Conservation (phyloP, 2,888 invertebrate species). For the Calliopum simillimum region DNA sequence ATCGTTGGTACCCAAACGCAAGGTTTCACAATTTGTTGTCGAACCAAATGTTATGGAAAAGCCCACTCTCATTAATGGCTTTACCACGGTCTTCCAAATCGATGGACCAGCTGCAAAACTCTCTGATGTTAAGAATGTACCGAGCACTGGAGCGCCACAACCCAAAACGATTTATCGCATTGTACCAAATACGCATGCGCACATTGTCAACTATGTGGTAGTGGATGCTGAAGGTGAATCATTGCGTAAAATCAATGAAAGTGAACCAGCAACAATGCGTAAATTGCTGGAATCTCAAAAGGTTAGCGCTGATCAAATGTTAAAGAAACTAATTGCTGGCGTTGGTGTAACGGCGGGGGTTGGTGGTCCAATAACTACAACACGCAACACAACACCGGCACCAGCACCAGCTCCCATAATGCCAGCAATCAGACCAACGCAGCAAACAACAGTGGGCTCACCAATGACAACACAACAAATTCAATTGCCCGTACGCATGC, state of each 20-base stretch:
- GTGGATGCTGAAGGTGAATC: constrained; percentile 61
- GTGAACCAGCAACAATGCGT: constrained; percentile 60
- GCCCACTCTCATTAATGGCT: constrained; percentile 62
- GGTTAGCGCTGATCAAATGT: constrained; percentile 60
- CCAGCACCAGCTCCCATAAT: constrained; percentile 8
- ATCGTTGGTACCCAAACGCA: constrained; percentile 58
- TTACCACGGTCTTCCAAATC: constrained; percentile 63
- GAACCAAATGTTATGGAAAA: constrained; percentile 57
- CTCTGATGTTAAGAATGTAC: constrained; percentile 53
- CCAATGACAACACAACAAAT: constrained; percentile 36
- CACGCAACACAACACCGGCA: neutral
- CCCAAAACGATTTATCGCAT: constrained; percentile 58
- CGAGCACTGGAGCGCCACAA: constrained; percentile 5
- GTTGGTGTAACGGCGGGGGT: constrained; percentile 43
- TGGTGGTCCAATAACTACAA: neutral
- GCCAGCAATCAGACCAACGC: constrained; percentile 34
- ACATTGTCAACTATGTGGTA: constrained; percentile 64
- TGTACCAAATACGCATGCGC: constrained; percentile 65
- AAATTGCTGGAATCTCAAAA: constrained; percentile 60
- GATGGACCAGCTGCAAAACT: constrained; percentile 57
- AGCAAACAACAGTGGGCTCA: neutral
- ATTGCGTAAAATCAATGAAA: constrained; percentile 58
- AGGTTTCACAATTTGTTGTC: constrained; percentile 58
- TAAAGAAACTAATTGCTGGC: constrained; percentile 57
- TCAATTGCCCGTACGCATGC: constrained; percentile 49